Percentiles rank a stretch among this genome's conserved stretches.
Evolutionary conservation across 2,888 invertebrate species (phyloP).

Genomic region (Synanthedon andrenaeformis): DNA sequence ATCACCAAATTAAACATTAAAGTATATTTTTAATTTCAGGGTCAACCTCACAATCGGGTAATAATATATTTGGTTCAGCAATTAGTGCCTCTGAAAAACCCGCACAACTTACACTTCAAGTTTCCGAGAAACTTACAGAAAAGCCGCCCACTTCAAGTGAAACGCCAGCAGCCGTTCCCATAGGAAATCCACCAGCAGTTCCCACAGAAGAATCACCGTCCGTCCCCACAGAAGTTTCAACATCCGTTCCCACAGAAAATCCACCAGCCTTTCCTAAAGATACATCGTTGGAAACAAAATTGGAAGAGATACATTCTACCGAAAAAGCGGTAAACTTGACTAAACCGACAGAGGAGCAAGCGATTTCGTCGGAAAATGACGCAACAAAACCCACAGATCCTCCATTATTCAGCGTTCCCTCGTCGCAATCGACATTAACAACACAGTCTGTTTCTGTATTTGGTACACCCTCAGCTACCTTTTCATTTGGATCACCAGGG

Average conservation of each 20-base stretch:
- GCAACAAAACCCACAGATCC: background rate
- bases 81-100: too few species aligned
- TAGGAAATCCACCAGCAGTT: background rate
- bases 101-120: too few species aligned
- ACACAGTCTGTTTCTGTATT: conserved; percentile 16
- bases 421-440: conserved; percentile 7
- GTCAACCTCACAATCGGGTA: too few species aligned
- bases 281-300: too few species aligned
- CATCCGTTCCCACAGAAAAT: background rate
- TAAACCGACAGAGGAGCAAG: background rate
- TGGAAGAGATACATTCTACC: background rate
- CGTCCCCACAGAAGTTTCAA: background rate
- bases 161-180: background rate
- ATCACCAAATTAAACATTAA: too few species aligned
- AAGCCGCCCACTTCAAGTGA: background rate
- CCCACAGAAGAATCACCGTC: background rate
- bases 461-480: conserved; percentile 11
- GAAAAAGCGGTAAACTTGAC: background rate
- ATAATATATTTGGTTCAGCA: too few species aligned
- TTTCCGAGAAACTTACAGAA: too few species aligned
- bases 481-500: conserved; percentile 2
- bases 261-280: background rate
- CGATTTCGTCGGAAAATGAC: background rate
- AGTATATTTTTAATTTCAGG: too few species aligned
- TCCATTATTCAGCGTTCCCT: background rate